These are phyloP conservation scores for Kryptolebias ocellatus DNA, from an alignment of 2,797 vertebrate genomes.

Conservation along the genomic window DNA sequence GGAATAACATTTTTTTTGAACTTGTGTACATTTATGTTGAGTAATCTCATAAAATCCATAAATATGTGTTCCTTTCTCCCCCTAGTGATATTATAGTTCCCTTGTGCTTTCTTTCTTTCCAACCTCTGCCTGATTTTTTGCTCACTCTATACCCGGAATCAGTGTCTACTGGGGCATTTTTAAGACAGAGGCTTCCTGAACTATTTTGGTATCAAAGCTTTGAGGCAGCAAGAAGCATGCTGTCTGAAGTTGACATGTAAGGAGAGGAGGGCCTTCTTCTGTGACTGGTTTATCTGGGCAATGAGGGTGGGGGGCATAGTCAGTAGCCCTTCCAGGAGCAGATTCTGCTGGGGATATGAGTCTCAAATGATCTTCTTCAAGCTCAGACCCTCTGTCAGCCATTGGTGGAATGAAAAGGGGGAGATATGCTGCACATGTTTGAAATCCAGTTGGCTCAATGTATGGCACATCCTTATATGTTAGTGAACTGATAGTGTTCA, in stretches of 20 bases:
- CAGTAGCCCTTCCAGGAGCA: slow-evolving; percentile 69
- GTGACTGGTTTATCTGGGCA: slow-evolving; percentile 57
- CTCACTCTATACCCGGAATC: slow-evolving; percentile 64
- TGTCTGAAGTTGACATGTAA: slow-evolving; percentile 85
- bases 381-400: slow-evolving; percentile 38
- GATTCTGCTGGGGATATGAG: slow-evolving; percentile 59
- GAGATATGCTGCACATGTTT: slow-evolving; percentile 30
- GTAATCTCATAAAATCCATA: slow-evolving; percentile 13
- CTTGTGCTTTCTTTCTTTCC: slow-evolving; percentile 49
- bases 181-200: slow-evolving; percentile 83
- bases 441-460: slow-evolving; percentile 23
- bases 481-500: too few relatives aligned
- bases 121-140: slow-evolving; percentile 38
- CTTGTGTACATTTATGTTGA: slow-evolving; percentile 15
- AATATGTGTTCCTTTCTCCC: not conserved
- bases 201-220: slow-evolving; percentile 86
- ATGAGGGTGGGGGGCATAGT: slow-evolving; percentile 29
- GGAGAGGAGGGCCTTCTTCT: slow-evolving; percentile 69
- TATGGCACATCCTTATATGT: not conserved
- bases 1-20: not conserved
- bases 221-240: slow-evolving; percentile 79
- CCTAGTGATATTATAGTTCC: slow-evolving; percentile 30
- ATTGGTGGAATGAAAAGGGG: slow-evolving; percentile 6
- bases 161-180: slow-evolving; percentile 78
- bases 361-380: slow-evolving; percentile 64